Evolutionary conservation across 2,113 vertebrate species (phyloP).

Genomic region (Mirounga angustirostris): DNA sequence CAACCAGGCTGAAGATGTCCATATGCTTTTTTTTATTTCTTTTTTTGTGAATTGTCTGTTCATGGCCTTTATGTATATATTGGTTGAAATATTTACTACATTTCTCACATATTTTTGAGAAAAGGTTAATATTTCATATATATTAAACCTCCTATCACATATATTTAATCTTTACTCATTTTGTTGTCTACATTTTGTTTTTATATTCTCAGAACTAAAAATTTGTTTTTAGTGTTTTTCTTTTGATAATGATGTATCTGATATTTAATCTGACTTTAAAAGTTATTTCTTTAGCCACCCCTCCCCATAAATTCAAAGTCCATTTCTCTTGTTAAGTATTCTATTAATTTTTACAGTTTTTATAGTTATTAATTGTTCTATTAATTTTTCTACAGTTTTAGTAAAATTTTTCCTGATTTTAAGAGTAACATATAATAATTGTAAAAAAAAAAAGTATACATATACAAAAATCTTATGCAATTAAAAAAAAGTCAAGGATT

Average conservation of each 20-base stretch:
- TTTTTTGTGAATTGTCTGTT: not conserved
- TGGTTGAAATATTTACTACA: not conserved
- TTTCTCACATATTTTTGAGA: not conserved
- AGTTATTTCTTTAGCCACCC: not conserved
- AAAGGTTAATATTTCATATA: not conserved
- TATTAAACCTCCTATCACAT: not conserved
- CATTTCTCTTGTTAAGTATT: not conserved
- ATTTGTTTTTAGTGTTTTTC: not conserved
- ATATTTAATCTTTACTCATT: not conserved
- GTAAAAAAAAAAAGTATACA: not conserved
- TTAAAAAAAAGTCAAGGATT: not conserved
- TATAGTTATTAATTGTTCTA: not conserved
- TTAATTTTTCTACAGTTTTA: not conserved
- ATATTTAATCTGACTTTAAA: not conserved
- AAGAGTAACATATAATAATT: not conserved
- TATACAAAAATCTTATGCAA: not conserved
- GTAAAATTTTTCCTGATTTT: not conserved
- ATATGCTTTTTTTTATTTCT: not conserved
- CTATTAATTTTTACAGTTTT: not conserved
- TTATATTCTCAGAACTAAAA: not conserved
- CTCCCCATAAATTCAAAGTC: not conserved
- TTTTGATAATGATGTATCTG: not conserved
- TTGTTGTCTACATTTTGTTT: not conserved
- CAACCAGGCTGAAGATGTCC: not conserved
- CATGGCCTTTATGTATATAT: not conserved